phyloP scores from a whole-genome alignment of 2,113 vertebrate genomes.

The Ascaphus truei region DNA sequence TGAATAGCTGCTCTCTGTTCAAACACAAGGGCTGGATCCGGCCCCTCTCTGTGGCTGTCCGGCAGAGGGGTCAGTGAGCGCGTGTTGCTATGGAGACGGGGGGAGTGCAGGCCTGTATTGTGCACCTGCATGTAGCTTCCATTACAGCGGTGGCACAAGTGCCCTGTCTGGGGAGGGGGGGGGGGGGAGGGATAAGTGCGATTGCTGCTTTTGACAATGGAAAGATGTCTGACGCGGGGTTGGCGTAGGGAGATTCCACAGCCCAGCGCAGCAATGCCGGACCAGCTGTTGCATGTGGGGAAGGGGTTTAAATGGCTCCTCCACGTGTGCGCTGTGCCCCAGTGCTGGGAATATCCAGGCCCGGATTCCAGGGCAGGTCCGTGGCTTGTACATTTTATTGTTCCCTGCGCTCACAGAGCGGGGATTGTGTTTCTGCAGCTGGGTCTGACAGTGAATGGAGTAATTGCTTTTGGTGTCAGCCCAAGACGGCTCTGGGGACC shows the following conservation, averaged over 20 bases:
- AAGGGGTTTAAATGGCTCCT: no score
- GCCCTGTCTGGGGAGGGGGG: background rate
- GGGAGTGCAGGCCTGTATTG: no score
- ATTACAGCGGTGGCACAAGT: no score
- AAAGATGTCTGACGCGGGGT: no score
- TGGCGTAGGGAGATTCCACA: background rate
- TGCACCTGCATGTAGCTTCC: no score
- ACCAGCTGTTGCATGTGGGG: no score
- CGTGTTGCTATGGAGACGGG: background rate
- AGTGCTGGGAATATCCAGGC: background rate
- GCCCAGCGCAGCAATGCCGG: no score
- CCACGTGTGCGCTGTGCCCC: no score
- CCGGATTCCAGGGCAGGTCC: background rate
- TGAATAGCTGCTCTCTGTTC: slow-evolving; percentile 3
- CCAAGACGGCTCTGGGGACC: background rate
- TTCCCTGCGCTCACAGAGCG: slow-evolving; percentile 12
- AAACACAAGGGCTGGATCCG: background rate
- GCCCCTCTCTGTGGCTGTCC: background rate
- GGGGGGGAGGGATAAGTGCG: no score
- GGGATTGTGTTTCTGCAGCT: slow-evolving; percentile 18
- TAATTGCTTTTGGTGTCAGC: background rate
- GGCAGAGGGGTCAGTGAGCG: background rate
- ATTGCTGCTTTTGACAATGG: no score
- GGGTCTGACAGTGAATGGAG: background rate
- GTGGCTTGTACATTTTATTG: background rate